A percentile compares a stretch with the other conserved stretches of the same genome.
Evolutionary conservation across 2,113 vertebrate genomes (phyloP).

Genomic region (Myotis brandtii): DNA sequence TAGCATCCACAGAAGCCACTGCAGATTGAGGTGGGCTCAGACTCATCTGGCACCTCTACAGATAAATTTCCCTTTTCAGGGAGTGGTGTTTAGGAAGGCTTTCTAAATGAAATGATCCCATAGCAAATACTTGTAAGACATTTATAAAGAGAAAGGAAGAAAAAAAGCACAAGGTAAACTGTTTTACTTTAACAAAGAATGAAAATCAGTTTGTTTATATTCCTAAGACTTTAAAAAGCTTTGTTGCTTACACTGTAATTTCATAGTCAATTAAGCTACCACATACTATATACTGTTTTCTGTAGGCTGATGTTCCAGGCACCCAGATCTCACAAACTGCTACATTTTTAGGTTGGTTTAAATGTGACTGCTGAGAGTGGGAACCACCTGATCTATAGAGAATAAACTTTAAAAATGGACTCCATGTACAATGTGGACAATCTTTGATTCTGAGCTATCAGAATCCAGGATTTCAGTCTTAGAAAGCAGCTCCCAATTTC

Average conservation of each 20-base stretch:
- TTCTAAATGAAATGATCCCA: slow-evolving; percentile 49
- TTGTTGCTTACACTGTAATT: slow-evolving; percentile 77
- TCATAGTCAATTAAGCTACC: slow-evolving; percentile 81
- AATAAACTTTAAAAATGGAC: not conserved
- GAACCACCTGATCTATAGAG: not conserved
- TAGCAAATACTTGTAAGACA: slow-evolving; percentile 49
- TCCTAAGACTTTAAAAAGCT: slow-evolving; percentile 71
- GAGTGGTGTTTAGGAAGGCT: slow-evolving; percentile 29
- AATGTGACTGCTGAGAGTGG: not conserved
- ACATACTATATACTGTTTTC: slow-evolving; percentile 37
- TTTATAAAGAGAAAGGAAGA: slow-evolving; percentile 63
- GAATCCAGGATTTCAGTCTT: not conserved
- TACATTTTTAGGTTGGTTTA: slow-evolving; percentile 51
- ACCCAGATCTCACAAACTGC: not conserved
- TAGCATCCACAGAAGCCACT: slow-evolving; percentile 3
- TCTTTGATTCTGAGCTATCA: not conserved
- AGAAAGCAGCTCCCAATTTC: not conserved
- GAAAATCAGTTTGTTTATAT: slow-evolving; percentile 73
- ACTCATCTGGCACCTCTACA: not conserved
- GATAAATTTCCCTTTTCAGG: slow-evolving; percentile 47
- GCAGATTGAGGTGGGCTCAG: not conserved
- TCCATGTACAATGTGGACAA: not conserved
- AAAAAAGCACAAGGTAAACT: slow-evolving; percentile 28
- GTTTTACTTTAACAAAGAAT: slow-evolving; percentile 68
- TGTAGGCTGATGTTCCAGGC: slow-evolving; percentile 55